phyloP scores from a whole-genome alignment of 2,797 vertebrate species.

The Halcyon badia region DNA sequence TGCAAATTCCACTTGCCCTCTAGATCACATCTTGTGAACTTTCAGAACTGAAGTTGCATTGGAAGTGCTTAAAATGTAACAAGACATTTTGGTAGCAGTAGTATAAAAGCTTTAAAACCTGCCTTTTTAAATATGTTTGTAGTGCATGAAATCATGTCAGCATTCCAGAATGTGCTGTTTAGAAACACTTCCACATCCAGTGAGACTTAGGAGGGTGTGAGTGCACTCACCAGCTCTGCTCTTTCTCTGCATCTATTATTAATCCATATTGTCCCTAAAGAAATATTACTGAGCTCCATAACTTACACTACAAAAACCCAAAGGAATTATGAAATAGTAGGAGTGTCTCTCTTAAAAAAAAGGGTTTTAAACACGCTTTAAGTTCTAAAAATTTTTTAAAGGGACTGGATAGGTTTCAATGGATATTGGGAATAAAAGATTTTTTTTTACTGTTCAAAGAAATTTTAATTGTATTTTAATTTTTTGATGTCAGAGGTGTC shows the following conservation, averaged over 20 bases:
- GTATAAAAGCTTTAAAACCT: neutral
- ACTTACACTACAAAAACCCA: neutral
- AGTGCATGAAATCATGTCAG: neutral
- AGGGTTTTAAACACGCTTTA: neutral
- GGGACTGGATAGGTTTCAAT: neutral
- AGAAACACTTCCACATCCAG: conserved; percentile 5
- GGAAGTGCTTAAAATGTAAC: neutral
- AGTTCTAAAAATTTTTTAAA: conserved; percentile 27
- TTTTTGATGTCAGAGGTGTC: neutral
- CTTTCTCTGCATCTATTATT: conserved; percentile 49
- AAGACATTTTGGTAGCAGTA: neutral
- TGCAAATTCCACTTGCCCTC: neutral
- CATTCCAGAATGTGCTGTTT: conserved; percentile 1
- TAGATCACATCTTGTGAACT: neutral
- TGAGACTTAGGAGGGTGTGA: conserved; percentile 2
- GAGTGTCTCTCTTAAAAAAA: neutral
- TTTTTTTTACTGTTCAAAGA: neutral
- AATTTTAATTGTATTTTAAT: conserved; percentile 6
- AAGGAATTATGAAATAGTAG: conserved; percentile 26
- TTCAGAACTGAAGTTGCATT: neutral
- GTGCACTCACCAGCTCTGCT: conserved; percentile 13
- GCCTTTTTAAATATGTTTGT: neutral
- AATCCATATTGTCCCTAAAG: conserved; percentile 34
- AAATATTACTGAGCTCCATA: conserved; percentile 22
- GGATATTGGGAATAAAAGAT: neutral